Evolutionary conservation across 1,140 invertebrate species (phyloP), one percentile per base, ranked within the genome.

Genomic region (Diachasma alloeum): DNA sequence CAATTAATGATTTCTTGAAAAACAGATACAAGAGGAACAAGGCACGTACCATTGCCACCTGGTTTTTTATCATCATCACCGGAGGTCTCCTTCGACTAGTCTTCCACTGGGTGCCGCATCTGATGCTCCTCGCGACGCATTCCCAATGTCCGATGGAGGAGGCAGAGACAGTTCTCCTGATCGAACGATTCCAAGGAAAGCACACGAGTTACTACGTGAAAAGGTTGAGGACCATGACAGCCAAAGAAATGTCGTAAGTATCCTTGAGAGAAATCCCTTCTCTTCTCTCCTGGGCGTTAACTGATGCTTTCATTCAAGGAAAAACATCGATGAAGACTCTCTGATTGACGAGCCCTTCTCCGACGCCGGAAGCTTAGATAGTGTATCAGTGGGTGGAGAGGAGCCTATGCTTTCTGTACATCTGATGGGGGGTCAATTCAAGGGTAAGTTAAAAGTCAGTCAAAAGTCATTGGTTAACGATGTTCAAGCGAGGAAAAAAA

Each of bases 101-200:
- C 69, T 93, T 94, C 82, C 92, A 93, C 82, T 95, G 93, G 93
- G 91, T 91, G 75, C 93, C 93, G 9, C 91, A 91, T 76, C 89
- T 91, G 83, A 92, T 92, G 90, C 85, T 94, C 24, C 86, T 90
- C n/a, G 87, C 91, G 9, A 93, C 92, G 39, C 92, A 93, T 83
- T 86, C 83, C 5, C 87, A 83, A 67, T 94, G 92, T 82, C 81
- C 90, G 8, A 85, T 94, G 9, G 85, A 90, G 44, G 84, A 90
- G 24, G 94, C 94, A 5, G 88, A 92, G 6, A 92, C 90, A 72
- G 91, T 94, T 70, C 85, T 94, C 6, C 82, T 94, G 22, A 85
- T 93, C 56, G 91, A 92, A 75, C 87, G 86, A 63, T 92, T 91
- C 82, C 90, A 92, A 78, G 87, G 87, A 56, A 91, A 91, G 77